A percentile compares a stretch with the other conserved stretches of the same genome.
phyloP scores from a whole-genome alignment of 2,113 vertebrate species.

The Zapornia atra region DNA sequence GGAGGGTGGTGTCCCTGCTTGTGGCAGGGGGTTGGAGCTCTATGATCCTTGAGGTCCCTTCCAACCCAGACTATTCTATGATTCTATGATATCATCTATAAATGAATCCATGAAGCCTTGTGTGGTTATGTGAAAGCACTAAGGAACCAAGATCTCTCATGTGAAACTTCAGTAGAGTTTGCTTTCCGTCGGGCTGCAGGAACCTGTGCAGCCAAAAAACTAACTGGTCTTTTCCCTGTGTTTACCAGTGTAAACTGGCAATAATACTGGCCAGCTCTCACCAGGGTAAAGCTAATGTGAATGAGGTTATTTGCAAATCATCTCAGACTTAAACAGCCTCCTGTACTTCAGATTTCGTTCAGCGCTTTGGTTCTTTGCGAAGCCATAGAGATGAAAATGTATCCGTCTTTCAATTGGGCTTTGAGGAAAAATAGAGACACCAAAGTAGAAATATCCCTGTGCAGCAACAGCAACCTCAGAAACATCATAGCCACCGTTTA shows the following conservation, averaged over 20 bases:
- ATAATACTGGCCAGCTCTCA: background rate
- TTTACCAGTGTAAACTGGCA: background rate
- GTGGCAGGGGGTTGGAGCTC: no score
- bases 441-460: background rate
- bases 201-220: background rate
- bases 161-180: background rate
- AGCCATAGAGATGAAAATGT: background rate
- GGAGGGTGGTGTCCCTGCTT: no score
- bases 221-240: background rate
- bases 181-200: background rate
- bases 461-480: constrained; percentile 24
- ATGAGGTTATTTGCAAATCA: background rate
- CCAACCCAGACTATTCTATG: no score
- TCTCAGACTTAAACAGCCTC: background rate
- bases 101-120: background rate
- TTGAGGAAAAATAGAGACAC: background rate
- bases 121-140: background rate
- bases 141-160: background rate
- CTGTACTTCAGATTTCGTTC: background rate
- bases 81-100: background rate
- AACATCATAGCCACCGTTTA: background rate
- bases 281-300: background rate
- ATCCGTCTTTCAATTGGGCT: background rate
- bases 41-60: no score
- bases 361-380: background rate